Percentiles rank a stretch among this genome's conserved stretches.
These are phyloP conservation scores for Eriosoma lanigerum DNA, from an alignment of 1,140 invertebrate species.

Conservation along the genomic window DNA sequence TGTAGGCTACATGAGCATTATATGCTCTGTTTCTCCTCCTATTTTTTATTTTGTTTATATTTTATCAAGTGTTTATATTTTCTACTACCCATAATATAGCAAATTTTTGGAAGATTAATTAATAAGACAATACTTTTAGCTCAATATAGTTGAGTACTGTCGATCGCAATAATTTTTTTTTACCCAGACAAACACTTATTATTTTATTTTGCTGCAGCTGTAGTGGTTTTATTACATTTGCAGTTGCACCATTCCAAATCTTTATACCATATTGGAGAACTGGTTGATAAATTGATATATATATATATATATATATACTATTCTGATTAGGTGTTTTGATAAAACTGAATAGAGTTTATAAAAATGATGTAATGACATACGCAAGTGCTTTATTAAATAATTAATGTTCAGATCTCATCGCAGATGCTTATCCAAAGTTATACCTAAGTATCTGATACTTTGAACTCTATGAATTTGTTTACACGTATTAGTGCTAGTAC, in stretches of 20 bases:
- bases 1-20: not conserved
- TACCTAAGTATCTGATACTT: not conserved
- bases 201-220: conserved; percentile 8
- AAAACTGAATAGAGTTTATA: not conserved
- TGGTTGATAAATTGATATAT: not conserved
- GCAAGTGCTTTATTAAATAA: not conserved
- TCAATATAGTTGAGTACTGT: not conserved
- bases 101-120: not conserved
- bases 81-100: not conserved
- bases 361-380: not conserved
- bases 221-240: not conserved
- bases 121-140: not conserved
- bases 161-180: not conserved
- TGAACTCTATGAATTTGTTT: no score
- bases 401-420: not conserved
- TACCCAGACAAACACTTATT: not conserved
- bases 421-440: not conserved
- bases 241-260: not conserved
- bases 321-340: not conserved
- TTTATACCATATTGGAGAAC: conserved; percentile 2
- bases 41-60: not conserved
- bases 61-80: not conserved
- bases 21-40: not conserved
- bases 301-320: no score
- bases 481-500: no score